Percentiles rank a stretch among this genome's conserved stretches.
phyloP scores from a whole-genome alignment of 2,888 invertebrate species.

The Athalia rosae region DNA sequence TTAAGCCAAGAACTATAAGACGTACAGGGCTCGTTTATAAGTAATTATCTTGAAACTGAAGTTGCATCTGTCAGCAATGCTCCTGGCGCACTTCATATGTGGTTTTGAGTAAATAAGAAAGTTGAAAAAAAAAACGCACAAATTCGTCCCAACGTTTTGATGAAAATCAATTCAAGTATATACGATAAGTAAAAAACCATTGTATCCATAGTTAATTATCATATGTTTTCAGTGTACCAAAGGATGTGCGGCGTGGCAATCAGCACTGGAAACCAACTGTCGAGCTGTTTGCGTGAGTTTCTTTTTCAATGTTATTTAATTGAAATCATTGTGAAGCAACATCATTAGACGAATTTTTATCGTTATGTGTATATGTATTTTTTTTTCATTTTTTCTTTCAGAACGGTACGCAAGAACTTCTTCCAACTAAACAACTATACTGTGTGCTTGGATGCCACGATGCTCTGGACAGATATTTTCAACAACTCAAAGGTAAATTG shows the following conservation, averaged over 20 bases:
- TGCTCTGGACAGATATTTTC: constrained; percentile 85
- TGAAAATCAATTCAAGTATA: background rate
- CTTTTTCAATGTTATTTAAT: too few relatives aligned
- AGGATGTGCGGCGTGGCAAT: constrained; percentile 88
- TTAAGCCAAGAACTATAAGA: constrained; percentile 52
- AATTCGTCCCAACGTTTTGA: background rate
- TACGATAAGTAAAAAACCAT: background rate
- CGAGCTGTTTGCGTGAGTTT: constrained; percentile 88
- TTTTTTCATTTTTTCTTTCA: constrained; percentile 69
- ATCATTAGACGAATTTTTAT: too few relatives aligned
- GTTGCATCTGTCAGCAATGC: constrained; percentile 34
- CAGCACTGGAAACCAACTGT: constrained; percentile 83
- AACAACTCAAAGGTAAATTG: constrained; percentile 80
- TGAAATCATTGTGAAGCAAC: too few relatives aligned
- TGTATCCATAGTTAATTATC: background rate
- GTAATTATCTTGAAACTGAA: constrained; percentile 51
- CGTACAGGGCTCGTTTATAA: constrained; percentile 49
- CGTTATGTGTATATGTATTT: background rate
- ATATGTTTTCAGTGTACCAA: constrained; percentile 83
- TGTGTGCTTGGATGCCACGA: constrained; percentile 90
- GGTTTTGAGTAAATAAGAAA: background rate
- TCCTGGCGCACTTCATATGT: background rate
- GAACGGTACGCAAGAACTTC: constrained; percentile 83
- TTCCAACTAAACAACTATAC: constrained; percentile 83
- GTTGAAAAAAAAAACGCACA: background rate